Evolutionary conservation across 2,113 vertebrate species (phyloP).

Genomic region (Oplegnathus fasciatus): DNA sequence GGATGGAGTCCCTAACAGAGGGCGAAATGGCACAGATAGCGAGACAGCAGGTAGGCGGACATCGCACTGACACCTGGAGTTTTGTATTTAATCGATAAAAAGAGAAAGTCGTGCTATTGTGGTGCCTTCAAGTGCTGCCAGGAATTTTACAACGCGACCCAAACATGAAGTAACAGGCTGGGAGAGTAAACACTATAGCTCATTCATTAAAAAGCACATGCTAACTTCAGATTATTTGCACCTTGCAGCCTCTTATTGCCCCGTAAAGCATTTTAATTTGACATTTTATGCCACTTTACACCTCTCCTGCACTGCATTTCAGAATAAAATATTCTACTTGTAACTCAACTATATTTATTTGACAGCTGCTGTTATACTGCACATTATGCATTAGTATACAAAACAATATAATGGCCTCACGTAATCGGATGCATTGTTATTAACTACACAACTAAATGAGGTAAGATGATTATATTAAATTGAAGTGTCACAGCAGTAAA

Average conservation of each 20-base stretch:
- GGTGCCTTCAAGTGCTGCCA: neutral
- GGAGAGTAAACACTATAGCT: neutral
- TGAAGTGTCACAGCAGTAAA: too few relatives aligned
- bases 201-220: neutral
- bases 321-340: neutral
- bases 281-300: neutral
- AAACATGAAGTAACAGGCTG: neutral
- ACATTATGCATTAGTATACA: neutral
- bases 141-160: neutral
- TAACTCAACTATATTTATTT: neutral
- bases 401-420: neutral
- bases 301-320: neutral
- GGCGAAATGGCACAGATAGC: conserved; percentile 31
- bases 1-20: conserved; percentile 48
- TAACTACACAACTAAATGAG: neutral
- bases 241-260: neutral
- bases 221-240: neutral
- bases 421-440: neutral
- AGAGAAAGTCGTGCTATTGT: neutral
- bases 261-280: too few relatives aligned
- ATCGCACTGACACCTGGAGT: fast-evolving
- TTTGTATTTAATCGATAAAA: neutral
- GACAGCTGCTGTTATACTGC: too few relatives aligned
- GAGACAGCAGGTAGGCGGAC: conserved; percentile 28
- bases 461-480: neutral